phyloP scores from a whole-genome alignment of 2,113 vertebrate genomes.

The Glaucidium brasilianum region DNA sequence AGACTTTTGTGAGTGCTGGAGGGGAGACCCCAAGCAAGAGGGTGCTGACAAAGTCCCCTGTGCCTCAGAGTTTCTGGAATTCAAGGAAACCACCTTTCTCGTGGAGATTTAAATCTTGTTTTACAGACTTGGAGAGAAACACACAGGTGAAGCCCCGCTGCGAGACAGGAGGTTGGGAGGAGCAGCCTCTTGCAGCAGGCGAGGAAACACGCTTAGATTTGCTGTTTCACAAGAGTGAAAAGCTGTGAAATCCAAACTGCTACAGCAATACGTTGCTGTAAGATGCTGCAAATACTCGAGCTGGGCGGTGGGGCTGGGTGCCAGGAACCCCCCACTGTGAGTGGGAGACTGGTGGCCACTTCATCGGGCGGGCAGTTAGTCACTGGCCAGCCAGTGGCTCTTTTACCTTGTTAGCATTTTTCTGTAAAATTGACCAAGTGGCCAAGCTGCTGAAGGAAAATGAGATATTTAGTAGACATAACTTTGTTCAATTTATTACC shows the following conservation, averaged over 20 bases:
- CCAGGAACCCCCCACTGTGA: background rate
- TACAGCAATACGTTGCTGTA: background rate
- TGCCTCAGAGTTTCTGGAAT: background rate
- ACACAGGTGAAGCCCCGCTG: background rate
- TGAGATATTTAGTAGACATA: background rate
- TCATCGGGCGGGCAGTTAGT: background rate
- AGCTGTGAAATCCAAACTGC: background rate
- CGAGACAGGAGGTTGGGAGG: background rate
- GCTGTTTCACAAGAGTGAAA: background rate
- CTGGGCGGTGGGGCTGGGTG: background rate
- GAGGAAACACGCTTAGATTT: background rate
- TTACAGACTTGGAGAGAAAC: background rate
- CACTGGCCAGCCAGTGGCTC: background rate
- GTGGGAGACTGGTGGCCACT: accelerated
- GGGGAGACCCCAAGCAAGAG: background rate
- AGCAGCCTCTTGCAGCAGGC: background rate
- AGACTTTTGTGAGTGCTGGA: background rate
- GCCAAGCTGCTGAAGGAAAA: background rate
- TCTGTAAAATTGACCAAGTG: background rate
- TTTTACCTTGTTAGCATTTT: background rate
- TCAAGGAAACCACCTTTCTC: background rate
- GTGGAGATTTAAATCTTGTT: background rate
- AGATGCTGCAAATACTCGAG: accelerated
- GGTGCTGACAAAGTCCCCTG: background rate
- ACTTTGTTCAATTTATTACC: background rate